phyloP scores from a whole-genome alignment of 2,888 invertebrate genomes.

The Parthenolecanium corni region DNA sequence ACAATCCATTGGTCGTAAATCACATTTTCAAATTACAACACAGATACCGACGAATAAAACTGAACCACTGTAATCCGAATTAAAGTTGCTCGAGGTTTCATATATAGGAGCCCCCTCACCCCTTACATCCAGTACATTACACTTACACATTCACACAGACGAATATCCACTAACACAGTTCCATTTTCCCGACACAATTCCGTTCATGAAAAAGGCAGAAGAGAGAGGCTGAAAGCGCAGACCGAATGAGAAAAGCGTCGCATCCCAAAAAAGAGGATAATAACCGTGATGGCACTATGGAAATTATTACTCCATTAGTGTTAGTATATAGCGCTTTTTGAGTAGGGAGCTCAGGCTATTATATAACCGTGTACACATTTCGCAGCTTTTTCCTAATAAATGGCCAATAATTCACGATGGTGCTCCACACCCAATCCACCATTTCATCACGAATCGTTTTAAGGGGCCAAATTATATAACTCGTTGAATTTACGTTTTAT shows the following conservation, averaged over 20 bases:
- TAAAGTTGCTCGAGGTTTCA: too few species aligned
- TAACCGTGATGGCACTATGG: constrained; percentile 13
- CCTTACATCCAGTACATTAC: too few species aligned
- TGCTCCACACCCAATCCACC: not conserved
- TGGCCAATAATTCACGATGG: constrained; percentile 18
- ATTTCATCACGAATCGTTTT: constrained; percentile 19
- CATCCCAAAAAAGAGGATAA: constrained; percentile 7
- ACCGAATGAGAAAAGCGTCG: not conserved
- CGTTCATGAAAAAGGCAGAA: too few species aligned
- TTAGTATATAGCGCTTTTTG: constrained; percentile 3
- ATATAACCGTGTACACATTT: constrained; percentile 2
- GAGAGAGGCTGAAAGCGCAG: too few species aligned
- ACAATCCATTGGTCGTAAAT: too few species aligned
- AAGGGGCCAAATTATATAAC: constrained; percentile 10
- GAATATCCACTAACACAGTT: too few species aligned
- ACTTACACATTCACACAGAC: too few species aligned
- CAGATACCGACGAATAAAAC: too few species aligned
- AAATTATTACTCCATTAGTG: constrained; percentile 22
- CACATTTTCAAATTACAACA: too few species aligned
- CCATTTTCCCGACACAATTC: too few species aligned
- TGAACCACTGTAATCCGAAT: too few species aligned
- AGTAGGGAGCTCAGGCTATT: constrained; percentile 7
- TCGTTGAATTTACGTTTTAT: constrained; percentile 7
- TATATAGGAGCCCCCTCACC: too few species aligned
- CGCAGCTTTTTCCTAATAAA: constrained; percentile 19